phyloP scores from a whole-genome alignment of 2,113 vertebrate species.

The Dasyornis broadbenti region DNA sequence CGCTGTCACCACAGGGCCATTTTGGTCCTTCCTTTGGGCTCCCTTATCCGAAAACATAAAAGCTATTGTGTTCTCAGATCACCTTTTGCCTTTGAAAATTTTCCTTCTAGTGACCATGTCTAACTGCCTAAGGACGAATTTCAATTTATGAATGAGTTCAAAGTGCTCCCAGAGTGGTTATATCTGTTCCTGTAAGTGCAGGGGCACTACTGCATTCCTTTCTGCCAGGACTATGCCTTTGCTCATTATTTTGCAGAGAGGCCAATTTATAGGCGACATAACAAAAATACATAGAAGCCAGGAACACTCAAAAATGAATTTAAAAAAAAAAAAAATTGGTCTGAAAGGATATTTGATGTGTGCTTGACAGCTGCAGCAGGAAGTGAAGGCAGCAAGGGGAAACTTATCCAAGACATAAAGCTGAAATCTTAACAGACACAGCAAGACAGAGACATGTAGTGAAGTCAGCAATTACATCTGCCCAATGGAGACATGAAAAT shows the following conservation, averaged over 20 bases:
- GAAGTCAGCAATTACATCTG: neutral
- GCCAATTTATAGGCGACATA: neutral
- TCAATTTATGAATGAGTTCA: neutral
- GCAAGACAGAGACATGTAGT: neutral
- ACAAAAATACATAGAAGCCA: neutral
- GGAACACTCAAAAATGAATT: neutral
- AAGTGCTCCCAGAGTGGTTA: neutral
- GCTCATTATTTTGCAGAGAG: neutral
- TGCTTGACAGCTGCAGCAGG: neutral
- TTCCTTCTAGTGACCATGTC: neutral
- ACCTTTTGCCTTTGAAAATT: neutral
- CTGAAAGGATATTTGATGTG: neutral
- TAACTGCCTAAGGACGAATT: neutral
- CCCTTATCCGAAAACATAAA: neutral
- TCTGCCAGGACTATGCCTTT: neutral
- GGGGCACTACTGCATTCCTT: neutral
- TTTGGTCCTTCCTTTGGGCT: neutral
- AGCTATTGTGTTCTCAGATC: neutral
- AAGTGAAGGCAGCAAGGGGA: neutral
- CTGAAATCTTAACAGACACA: neutral
- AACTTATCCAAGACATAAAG: neutral
- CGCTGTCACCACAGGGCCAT: fast-evolving
- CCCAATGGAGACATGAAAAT: neutral
- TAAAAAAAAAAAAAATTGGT: neutral
- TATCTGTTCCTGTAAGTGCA: neutral